Percentiles rank a stretch among this genome's conserved stretches.
phyloP scores from a whole-genome alignment of 1,140 invertebrate species.

The Mya arenaria region DNA sequence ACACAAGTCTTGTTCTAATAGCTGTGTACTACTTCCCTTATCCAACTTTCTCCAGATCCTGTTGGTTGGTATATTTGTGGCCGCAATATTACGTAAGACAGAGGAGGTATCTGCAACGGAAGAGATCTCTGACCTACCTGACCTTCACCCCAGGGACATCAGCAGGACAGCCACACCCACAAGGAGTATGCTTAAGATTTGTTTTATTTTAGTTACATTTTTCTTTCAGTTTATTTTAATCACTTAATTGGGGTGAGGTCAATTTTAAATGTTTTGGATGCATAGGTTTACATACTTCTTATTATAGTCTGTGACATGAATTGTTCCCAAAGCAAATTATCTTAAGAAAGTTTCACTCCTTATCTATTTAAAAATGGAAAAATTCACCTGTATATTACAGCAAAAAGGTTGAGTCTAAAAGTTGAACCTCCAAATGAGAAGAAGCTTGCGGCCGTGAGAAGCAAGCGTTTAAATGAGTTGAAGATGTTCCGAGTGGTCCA shows the following conservation, averaged over 20 bases:
- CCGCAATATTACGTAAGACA: conserved; percentile 12
- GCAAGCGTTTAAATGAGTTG: conserved; percentile 58
- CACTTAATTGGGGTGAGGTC: too few relatives aligned
- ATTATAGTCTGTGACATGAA: too few relatives aligned
- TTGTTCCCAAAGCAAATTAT: too few relatives aligned
- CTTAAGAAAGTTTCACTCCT: too few relatives aligned
- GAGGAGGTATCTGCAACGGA: conserved; percentile 23
- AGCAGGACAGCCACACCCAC: neutral
- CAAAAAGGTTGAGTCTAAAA: conserved; percentile 6
- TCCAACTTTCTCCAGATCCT: conserved; percentile 47
- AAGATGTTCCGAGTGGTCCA: conserved; percentile 65
- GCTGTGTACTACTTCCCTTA: too few relatives aligned
- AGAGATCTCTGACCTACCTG: neutral
- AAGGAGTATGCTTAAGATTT: neutral
- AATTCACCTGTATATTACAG: conserved; percentile 24
- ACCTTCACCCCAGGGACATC: neutral
- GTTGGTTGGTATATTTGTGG: conserved; percentile 25
- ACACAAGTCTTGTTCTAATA: too few relatives aligned
- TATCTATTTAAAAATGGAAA: neutral
- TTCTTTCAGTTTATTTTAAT: too few relatives aligned
- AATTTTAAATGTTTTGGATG: too few relatives aligned
- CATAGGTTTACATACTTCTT: too few relatives aligned
- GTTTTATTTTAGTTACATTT: too few relatives aligned
- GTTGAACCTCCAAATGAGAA: conserved; percentile 44
- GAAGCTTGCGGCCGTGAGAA: conserved; percentile 36